These are phyloP conservation scores for Auanema sp. DNA, from an alignment of 2,888 invertebrate genomes.

Conservation along the genomic window DNA sequence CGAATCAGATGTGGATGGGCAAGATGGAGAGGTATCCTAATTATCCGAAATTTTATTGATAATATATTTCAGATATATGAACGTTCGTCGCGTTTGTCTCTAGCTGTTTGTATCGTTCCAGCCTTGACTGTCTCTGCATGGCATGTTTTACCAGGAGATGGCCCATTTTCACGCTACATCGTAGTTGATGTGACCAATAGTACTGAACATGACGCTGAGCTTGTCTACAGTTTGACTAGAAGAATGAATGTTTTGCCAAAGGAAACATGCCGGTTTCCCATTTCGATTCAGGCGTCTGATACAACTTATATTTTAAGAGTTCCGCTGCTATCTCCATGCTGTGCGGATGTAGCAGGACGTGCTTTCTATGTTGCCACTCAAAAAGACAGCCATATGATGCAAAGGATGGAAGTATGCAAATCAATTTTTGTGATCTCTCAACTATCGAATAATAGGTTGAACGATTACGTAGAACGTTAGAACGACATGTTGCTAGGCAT, in stretches of 20 bases:
- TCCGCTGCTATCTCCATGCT: slow-evolving; percentile 63
- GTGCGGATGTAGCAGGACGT: slow-evolving; percentile 53
- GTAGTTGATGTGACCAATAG: slow-evolving; percentile 61
- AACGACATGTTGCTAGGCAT: slow-evolving; percentile 57
- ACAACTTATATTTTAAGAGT: slow-evolving; percentile 36
- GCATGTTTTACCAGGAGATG: slow-evolving; percentile 58
- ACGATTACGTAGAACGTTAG: slow-evolving; percentile 48
- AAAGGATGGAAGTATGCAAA: slow-evolving; percentile 47
- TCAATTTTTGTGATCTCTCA: too few species aligned
- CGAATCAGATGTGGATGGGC: slow-evolving; percentile 50
- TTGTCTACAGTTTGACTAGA: slow-evolving; percentile 50
- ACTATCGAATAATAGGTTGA: slow-evolving; percentile 23
- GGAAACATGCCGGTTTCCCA: slow-evolving; percentile 54
- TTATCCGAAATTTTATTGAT: too few species aligned
- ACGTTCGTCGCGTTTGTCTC: slow-evolving; percentile 46
- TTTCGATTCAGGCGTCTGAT: not conserved
- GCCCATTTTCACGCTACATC: slow-evolving; percentile 52
- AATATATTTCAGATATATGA: slow-evolving; percentile 38
- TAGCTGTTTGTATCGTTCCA: slow-evolving; percentile 60
- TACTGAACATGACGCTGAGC: slow-evolving; percentile 60
- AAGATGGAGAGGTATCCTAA: slow-evolving; percentile 34
- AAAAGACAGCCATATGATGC: slow-evolving; percentile 59
- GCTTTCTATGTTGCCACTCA: slow-evolving; percentile 56
- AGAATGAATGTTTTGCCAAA: slow-evolving; percentile 57
- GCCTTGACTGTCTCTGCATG: slow-evolving; percentile 62